phyloP scores from a whole-genome alignment of 2,797 vertebrate species.

The Scolopax bukidnonensis region DNA sequence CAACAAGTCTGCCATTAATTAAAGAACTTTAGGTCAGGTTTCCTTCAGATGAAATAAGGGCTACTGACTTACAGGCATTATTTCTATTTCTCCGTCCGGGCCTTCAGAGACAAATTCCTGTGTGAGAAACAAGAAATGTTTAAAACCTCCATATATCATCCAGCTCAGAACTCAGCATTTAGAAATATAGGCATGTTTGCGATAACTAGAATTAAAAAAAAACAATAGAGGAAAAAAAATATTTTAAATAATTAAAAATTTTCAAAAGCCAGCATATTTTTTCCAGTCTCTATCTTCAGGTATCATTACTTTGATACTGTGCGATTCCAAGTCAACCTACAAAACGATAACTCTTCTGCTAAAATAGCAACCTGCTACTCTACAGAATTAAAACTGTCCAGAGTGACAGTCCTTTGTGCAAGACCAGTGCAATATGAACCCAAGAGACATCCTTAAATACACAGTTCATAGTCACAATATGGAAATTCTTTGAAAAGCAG shows the following conservation, averaged over 20 bases:
- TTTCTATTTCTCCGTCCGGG: constrained; percentile 87
- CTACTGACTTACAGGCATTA: constrained; percentile 86
- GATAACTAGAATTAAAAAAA: neutral
- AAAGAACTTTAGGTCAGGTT: neutral
- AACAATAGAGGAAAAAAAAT: neutral
- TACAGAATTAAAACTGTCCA: neutral
- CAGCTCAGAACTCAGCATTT: neutral
- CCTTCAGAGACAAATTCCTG: constrained; percentile 90
- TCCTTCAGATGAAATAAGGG: neutral
- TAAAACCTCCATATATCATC: neutral
- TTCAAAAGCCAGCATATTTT: neutral
- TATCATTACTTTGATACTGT: neutral
- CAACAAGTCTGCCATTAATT: neutral
- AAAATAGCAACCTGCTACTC: neutral
- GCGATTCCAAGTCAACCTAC: neutral
- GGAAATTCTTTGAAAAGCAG: neutral
- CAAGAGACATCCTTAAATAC: neutral
- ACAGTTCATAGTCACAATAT: neutral
- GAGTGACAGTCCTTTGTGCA: neutral
- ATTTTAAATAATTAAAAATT: neutral
- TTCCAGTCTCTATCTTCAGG: neutral
- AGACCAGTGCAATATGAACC: neutral
- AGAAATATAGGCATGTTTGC: neutral
- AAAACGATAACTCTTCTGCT: neutral
- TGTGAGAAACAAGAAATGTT: neutral